Evolutionary conservation across 1,140 invertebrate genomes (phyloP).

Genomic region (Phymastichus coffea): DNA sequence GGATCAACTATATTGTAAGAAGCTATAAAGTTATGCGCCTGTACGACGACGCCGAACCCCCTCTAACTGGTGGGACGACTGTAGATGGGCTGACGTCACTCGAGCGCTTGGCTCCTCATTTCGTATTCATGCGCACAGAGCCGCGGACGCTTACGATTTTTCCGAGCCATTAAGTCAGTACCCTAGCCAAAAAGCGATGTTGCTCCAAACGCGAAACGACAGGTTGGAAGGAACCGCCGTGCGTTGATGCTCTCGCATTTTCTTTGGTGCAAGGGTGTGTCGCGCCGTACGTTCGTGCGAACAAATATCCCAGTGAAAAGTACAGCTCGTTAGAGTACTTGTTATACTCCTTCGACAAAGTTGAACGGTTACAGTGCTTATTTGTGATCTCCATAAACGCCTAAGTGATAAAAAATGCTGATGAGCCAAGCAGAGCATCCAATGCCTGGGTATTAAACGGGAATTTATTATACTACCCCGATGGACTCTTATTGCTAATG

Average conservation of each 20-base stretch:
- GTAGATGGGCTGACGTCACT: conserved; percentile 14
- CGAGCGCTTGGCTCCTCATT: conserved; percentile 41
- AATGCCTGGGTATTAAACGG: too few species aligned
- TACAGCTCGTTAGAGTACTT: conserved; percentile 3
- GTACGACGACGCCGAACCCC: too few species aligned
- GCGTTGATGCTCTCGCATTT: conserved; percentile 38
- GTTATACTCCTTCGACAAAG: conserved; percentile 17
- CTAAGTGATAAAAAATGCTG: conserved; percentile 22
- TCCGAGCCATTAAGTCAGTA: conserved; percentile 50
- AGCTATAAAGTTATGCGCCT: not conserved
- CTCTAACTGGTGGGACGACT: not conserved
- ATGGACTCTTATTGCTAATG: too few species aligned
- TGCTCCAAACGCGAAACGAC: conserved; percentile 46
- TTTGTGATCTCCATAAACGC: too few species aligned
- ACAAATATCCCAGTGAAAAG: conserved; percentile 4
- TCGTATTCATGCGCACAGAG: conserved; percentile 48
- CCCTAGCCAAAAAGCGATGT: conserved; percentile 45
- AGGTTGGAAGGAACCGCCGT: conserved; percentile 50
- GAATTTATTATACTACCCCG: too few species aligned
- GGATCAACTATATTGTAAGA: not conserved
- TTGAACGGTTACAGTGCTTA: not conserved
- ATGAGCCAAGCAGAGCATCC: too few species aligned
- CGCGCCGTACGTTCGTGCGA: not conserved
- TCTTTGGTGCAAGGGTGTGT: too few species aligned
- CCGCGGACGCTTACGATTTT: conserved; percentile 52